A percentile compares a stretch with the other conserved stretches of the same genome.
These are phyloP conservation scores for Drosophila navojoa DNA, from an alignment of 1,140 invertebrate genomes.

Conservation along the genomic window DNA sequence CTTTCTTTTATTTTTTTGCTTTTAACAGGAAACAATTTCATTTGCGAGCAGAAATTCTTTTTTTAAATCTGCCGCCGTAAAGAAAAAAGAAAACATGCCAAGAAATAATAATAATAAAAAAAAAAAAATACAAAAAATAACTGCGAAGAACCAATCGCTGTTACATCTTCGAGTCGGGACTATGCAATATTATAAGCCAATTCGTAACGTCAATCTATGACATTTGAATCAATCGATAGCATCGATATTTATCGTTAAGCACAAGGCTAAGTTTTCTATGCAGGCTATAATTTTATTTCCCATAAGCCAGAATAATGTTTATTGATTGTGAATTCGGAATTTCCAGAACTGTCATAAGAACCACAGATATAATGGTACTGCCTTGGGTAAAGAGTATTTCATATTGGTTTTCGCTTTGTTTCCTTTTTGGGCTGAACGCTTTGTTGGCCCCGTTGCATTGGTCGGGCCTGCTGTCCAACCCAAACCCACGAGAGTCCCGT, in stretches of 20 bases:
- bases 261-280: no score
- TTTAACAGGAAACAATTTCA: constrained; percentile 83
- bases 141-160: constrained; percentile 66
- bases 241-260: not conserved
- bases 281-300: no score
- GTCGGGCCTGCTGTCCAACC: constrained; percentile 54
- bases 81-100: constrained; percentile 79
- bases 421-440: constrained; percentile 70
- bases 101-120: constrained; percentile 80
- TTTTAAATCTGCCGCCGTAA: constrained; percentile 80
- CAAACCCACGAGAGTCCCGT: constrained; percentile 53
- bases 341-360: no score
- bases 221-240: not conserved
- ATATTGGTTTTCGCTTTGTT: constrained; percentile 28
- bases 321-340: no score
- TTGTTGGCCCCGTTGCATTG: constrained; percentile 59
- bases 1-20: constrained; percentile 59
- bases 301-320: no score
- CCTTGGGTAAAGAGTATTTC: not conserved
- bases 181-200: not conserved
- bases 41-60: constrained; percentile 81
- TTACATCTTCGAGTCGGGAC: constrained; percentile 15
- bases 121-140: constrained; percentile 45
- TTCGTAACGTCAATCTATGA: not conserved
- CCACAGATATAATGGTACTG: no score